phyloP scores from a whole-genome alignment of 2,888 invertebrate genomes.

The Dryocosmus kuriphilus region DNA sequence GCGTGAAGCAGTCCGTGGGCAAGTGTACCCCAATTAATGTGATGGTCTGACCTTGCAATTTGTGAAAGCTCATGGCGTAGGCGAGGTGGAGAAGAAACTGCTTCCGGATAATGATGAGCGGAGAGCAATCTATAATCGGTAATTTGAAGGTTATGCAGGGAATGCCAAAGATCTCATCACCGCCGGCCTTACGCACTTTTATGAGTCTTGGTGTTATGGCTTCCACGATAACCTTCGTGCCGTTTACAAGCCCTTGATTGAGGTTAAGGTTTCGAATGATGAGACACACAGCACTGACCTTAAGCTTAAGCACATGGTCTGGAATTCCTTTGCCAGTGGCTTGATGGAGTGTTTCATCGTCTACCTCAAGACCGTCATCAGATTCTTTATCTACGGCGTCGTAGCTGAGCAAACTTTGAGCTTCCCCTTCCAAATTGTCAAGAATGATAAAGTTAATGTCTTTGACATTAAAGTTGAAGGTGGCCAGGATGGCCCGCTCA shows the following conservation, averaged over 20 bases:
- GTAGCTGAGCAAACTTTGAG: conserved; percentile 38
- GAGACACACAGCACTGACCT: conserved; percentile 53
- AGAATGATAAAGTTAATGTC: too few species aligned
- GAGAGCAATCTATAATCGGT: background rate
- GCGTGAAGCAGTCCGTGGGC: conserved; percentile 46
- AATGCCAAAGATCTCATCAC: too few species aligned
- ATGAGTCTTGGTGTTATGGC: too few species aligned
- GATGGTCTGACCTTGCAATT: conserved; percentile 51
- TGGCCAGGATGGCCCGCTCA: too few species aligned
- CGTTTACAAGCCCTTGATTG: conserved; percentile 38
- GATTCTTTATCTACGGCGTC: conserved; percentile 50
- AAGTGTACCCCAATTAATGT: conserved; percentile 45
- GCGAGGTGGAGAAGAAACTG: conserved; percentile 50
- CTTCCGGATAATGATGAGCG: too few species aligned
- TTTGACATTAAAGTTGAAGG: too few species aligned
- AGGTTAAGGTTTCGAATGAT: conserved; percentile 54
- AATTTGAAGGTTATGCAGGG: conserved; percentile 9
- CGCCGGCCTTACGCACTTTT: background rate
- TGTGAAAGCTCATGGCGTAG: conserved; percentile 52
- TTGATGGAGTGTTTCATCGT: too few species aligned
- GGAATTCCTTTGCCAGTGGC: conserved; percentile 55
- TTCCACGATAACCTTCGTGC: too few species aligned
- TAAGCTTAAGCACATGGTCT: conserved; percentile 59
- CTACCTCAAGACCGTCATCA: conserved; percentile 21
- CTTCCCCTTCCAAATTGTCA: too few species aligned